A percentile compares a stretch with the other conserved stretches of the same genome.
These are phyloP conservation scores for Oncorhynchus gorbuscha DNA, from an alignment of 2,113 vertebrate species.

Conservation along the genomic window DNA sequence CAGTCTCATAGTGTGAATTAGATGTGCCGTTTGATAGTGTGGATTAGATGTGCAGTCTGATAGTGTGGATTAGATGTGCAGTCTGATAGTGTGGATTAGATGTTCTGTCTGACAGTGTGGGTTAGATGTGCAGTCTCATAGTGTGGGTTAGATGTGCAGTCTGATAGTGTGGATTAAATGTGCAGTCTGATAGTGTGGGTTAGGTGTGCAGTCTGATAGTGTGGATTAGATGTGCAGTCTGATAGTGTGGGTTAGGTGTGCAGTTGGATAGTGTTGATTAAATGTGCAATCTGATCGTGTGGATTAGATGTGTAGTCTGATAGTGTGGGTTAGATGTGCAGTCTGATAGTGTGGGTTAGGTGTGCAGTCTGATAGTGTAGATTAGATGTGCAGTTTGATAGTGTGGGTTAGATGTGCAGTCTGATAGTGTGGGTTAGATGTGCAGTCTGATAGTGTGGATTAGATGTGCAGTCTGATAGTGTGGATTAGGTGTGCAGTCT, in stretches of 20 bases:
- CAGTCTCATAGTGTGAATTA: constrained; percentile 32
- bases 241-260: constrained; percentile 32
- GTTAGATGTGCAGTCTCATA: constrained; percentile 42
- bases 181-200: background rate
- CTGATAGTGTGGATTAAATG: constrained; percentile 34
- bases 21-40: constrained; percentile 23
- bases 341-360: constrained; percentile 33
- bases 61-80: constrained; percentile 39
- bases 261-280: constrained; percentile 29
- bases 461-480: constrained; percentile 46
- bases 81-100: constrained; percentile 34
- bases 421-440: constrained; percentile 32
- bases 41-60: constrained; percentile 41
- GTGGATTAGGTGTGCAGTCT: constrained; percentile 31
- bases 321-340: constrained; percentile 39
- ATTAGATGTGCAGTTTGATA: constrained; percentile 41
- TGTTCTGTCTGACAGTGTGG: constrained; percentile 10
- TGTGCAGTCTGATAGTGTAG: constrained; percentile 15
- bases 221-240: constrained; percentile 42
- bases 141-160: constrained; percentile 39
- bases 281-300: constrained; percentile 24
- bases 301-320: constrained; percentile 43
- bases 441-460: constrained; percentile 22
- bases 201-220: no score
- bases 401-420: constrained; percentile 41